Conservation (phyloP, 1,140 invertebrate species). For the Hylaeus anthracinus region DNA sequence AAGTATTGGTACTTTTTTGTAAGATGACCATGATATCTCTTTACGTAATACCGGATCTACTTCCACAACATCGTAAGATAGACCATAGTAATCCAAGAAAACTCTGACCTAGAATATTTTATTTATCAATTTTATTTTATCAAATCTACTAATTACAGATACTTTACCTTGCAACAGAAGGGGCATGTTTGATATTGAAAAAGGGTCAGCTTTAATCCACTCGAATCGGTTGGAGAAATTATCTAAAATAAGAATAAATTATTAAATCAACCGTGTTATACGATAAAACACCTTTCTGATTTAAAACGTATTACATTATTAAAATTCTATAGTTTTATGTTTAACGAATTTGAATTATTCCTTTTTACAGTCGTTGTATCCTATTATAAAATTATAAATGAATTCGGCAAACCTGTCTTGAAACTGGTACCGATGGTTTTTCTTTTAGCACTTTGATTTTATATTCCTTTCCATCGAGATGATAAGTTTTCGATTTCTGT, state of each 20-base stretch:
- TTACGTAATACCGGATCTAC: constrained; percentile 96
- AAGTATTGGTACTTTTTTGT: constrained; percentile 98
- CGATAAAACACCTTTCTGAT: constrained; percentile 35
- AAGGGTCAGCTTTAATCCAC: constrained; percentile 91
- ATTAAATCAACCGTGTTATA: constrained; percentile 47
- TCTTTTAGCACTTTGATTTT: constrained; percentile 80
- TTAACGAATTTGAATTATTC: not conserved
- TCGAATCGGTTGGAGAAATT: constrained; percentile 85
- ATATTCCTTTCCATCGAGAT: constrained; percentile 77
- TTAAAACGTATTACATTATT: not conserved
- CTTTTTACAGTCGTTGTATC: no score
- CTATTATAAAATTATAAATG: not conserved
- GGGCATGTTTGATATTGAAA: constrained; percentile 99
- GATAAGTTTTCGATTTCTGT: constrained; percentile 75
- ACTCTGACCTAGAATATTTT: constrained; percentile 84
- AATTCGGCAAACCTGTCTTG: constrained; percentile 73
- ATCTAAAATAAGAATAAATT: constrained; percentile 80
- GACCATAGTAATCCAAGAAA: constrained; percentile 95
- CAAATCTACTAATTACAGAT: not conserved
- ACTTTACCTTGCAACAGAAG: constrained; percentile 95
- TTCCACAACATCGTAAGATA: constrained; percentile 98
- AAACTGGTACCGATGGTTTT: constrained; percentile 78
- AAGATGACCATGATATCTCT: constrained; percentile 96
- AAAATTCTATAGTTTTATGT: constrained; percentile 10
- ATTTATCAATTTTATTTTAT: not conserved